Conservation (phyloP, 2,888 invertebrate genomes). For the Cheilosia pagana region DNA sequence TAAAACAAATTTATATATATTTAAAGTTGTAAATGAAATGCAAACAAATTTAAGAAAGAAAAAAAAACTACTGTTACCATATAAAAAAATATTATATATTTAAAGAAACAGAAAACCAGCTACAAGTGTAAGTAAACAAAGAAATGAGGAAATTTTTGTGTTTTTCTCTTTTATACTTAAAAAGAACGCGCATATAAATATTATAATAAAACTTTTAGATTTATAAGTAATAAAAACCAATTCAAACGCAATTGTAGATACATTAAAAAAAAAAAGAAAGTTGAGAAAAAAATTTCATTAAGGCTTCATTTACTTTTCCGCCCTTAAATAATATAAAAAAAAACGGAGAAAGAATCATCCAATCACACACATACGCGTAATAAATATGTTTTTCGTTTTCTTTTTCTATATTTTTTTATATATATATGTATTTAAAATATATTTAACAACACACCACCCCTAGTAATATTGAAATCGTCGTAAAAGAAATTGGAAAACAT, state of each 20-base stretch:
- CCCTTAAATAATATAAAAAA: conserved; percentile 32
- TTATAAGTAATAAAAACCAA: conserved; percentile 14
- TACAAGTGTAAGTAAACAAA: conserved; percentile 28
- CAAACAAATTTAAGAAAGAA: conserved; percentile 16
- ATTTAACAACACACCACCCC: conserved; percentile 12
- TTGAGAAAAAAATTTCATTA: conserved; percentile 35
- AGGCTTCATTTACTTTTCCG: conserved; percentile 66
- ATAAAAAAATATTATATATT: conserved; percentile 41
- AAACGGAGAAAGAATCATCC: conserved; percentile 31
- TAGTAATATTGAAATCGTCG: conserved; percentile 52
- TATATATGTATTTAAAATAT: conserved; percentile 54
- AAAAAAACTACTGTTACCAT: conserved; percentile 39
- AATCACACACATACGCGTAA: conserved; percentile 49
- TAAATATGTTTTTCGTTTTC: conserved; percentile 13
- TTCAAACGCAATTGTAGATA: conserved; percentile 29
- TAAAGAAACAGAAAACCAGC: conserved; percentile 20
- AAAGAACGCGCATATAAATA: conserved; percentile 25
- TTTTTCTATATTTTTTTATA: conserved; percentile 56
- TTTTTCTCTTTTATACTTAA: conserved; percentile 67
- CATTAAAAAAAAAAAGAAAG: conserved; percentile 22
- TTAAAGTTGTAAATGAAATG: conserved; percentile 55
- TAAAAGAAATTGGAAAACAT: conserved; percentile 57
- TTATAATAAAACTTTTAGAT: conserved; percentile 26
- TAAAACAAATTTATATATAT: conserved; percentile 29
- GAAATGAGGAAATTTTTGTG: conserved; percentile 49